Base-by-base conservation (phyloP, 1,140 invertebrate genomes). In the Aradophagus sp. region DNA sequence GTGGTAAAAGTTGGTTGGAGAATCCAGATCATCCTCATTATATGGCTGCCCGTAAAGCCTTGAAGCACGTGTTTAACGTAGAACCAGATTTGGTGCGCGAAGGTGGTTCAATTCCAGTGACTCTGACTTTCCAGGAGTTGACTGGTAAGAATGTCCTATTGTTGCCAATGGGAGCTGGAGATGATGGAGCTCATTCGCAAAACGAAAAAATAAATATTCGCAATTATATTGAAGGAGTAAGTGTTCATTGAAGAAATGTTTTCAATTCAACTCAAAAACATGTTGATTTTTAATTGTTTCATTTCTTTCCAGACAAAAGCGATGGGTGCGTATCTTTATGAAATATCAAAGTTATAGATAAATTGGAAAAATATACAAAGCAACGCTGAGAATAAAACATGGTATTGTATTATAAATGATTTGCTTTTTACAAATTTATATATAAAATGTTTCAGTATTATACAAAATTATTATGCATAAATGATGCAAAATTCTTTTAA, bases 121-220 rank as follows among this genome's bases (percentile, higher is more conserved):
- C 97, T 47, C 86, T 99, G 45, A 97, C 95, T 12, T 89, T 93
- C 75, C 91, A 97, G 85, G 91, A 96, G 83, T 89, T 93, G 1
- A 97, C 95, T 38, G 93, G 93, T 0, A 96, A 96, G 80, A 98
- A 95, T 87, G 95, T 98, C 16, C 88, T 99, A 59, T 86, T 99
- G 20, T 87, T 99, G 39, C 97, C 97, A 2, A 91, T 96, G 77
- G 97, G 97, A 38, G 90, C 92, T 67, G 92, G 91, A 53, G 97
- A 99, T 84, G 97, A 99, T 87, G 97, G 97, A 62, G 97, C 97
- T 55, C 97, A 99, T 87, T 97, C 96, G 0, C 97, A 99, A 85
- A 99, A 99, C 87, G 97, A 99, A 84, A 99, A 99, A 84, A 89
- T 99, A 68, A 92, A 98, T 86, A 87, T 93, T 48, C 87, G 88